Percentiles rank a stretch among this genome's conserved stretches.
These are phyloP conservation scores for Lanius collurio DNA, from an alignment of 2,113 vertebrate genomes.

Conservation along the genomic window DNA sequence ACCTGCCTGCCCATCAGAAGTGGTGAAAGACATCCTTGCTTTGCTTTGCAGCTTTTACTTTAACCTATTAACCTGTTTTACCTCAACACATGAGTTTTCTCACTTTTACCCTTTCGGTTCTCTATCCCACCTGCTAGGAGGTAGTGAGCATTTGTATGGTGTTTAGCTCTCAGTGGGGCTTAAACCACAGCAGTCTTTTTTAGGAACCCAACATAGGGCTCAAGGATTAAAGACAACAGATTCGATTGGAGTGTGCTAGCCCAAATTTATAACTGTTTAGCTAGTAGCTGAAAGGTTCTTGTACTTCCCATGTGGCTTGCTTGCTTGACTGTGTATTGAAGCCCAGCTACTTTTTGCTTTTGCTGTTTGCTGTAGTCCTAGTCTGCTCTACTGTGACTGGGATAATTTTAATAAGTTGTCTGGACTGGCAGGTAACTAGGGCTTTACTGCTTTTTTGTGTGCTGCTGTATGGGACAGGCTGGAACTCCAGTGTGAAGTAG, in stretches of 20 bases:
- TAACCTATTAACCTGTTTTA: not conserved
- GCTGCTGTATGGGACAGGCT: accelerated
- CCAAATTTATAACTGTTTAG: not conserved
- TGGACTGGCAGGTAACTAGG: not conserved
- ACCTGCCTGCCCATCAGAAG: not conserved
- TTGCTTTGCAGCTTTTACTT: not conserved
- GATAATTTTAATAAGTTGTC: accelerated
- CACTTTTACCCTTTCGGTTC: not conserved
- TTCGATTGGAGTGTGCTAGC: not conserved
- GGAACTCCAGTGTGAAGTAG: not conserved
- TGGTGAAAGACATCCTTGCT: not conserved
- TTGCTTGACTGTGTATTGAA: not conserved
- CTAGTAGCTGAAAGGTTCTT: not conserved
- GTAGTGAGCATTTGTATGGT: accelerated
- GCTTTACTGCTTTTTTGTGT: not conserved
- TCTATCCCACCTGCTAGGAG: accelerated
- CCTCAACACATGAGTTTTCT: not conserved
- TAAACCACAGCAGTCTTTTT: not conserved
- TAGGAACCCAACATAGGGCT: accelerated
- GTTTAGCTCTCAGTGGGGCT: accelerated
- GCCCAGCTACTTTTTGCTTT: not conserved
- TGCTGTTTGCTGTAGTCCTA: not conserved
- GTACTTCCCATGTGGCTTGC: not conserved
- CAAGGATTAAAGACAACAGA: not conserved
- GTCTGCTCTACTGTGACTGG: not conserved